A percentile compares a stretch with the other conserved stretches of the same genome.
Evolutionary conservation across 1,140 invertebrate species (phyloP).

Genomic region (Drosophila baimaii): DNA sequence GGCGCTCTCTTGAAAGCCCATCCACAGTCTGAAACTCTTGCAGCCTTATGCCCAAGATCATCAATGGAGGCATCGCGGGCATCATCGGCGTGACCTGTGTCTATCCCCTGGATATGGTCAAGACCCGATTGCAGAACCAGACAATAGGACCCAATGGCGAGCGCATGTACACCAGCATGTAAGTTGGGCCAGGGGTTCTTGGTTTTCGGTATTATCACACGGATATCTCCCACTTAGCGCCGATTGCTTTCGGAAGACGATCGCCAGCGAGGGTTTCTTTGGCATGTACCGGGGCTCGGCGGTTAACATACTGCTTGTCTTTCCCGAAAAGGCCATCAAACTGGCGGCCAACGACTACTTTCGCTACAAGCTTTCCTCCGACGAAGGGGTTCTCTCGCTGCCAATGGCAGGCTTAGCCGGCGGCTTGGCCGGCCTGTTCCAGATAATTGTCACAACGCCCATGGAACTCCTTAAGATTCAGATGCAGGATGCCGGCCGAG

Average conservation of each 20-base stretch:
- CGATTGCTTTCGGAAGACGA: constrained; percentile 97
- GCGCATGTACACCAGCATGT: constrained; percentile 96
- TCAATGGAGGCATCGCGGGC: constrained; percentile 99
- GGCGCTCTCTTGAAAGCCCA: not conserved
- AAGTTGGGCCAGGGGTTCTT: constrained; percentile 85
- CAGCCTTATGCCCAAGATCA: constrained; percentile 95
- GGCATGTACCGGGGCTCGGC: constrained; percentile 98
- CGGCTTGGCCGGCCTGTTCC: constrained; percentile 97
- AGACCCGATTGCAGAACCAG: constrained; percentile 97
- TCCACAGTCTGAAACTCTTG: too few relatives aligned
- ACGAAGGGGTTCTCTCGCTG: constrained; percentile 88
- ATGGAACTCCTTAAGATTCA: constrained; percentile 99
- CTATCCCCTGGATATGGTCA: constrained; percentile 98
- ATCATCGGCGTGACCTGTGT: constrained; percentile 99
- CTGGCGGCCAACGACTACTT: constrained; percentile 99
- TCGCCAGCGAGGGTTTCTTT: constrained; percentile 95
- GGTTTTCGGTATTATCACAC: not conserved
- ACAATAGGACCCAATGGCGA: constrained; percentile 94
- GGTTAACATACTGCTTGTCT: constrained; percentile 98
- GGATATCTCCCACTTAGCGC: constrained; percentile 87
- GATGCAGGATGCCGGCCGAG: constrained; percentile 97
- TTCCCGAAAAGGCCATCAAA: constrained; percentile 99
- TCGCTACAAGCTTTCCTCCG: constrained; percentile 89
- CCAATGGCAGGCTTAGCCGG: constrained; percentile 95
- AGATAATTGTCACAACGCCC: constrained; percentile 98